Conservation (phyloP, 2,797 vertebrate species). For the Hippocampus kuda region DNA sequence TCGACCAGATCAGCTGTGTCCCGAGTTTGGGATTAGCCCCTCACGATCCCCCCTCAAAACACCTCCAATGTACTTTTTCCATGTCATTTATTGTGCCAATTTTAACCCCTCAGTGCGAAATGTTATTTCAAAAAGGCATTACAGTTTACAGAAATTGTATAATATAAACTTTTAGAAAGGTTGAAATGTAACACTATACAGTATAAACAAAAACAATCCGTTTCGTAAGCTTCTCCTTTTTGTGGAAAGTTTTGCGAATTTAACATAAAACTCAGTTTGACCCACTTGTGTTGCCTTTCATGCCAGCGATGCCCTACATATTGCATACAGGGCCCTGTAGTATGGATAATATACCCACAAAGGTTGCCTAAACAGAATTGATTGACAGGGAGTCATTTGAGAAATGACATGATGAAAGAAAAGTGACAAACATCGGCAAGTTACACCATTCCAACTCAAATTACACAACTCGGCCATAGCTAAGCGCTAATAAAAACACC, state of each 20-base stretch:
- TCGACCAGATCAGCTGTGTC: conserved; percentile 40
- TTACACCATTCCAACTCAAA: no score
- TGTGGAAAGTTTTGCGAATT: not conserved
- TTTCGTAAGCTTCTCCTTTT: not conserved
- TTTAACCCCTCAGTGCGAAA: not conserved
- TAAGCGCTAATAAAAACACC: no score
- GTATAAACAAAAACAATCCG: not conserved
- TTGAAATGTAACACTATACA: not conserved
- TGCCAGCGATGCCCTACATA: not conserved
- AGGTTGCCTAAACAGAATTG: not conserved
- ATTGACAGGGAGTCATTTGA: no score
- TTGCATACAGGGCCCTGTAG: no score
- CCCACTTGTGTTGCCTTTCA: not conserved
- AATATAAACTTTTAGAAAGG: not conserved
- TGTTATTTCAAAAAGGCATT: not conserved
- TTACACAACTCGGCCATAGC: no score
- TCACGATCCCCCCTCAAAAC: not conserved
- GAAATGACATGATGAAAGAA: no score
- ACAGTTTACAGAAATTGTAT: not conserved
- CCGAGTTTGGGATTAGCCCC: conserved; percentile 51
- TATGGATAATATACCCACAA: not conserved
- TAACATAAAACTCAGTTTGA: not conserved
- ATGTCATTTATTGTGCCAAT: not conserved
- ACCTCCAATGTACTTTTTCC: not conserved
- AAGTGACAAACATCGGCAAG: no score